These are phyloP conservation scores for Sussaba pulchella DNA, from an alignment of 2,888 invertebrate genomes.

Conservation along the genomic window DNA sequence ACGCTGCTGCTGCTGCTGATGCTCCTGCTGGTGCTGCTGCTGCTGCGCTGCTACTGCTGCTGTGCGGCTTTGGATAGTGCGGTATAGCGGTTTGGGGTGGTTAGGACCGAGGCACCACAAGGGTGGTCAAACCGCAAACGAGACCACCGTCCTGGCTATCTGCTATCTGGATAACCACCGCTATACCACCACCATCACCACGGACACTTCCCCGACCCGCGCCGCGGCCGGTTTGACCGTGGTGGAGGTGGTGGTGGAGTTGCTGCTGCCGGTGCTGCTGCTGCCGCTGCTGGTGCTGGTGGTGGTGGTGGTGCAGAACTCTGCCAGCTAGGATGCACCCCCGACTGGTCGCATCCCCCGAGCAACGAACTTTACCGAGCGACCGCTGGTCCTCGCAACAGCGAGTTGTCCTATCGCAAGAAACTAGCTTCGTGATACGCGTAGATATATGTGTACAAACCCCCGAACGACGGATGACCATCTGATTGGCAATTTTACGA, in stretches of 20 bases:
- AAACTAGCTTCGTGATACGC: neutral
- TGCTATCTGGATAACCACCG: slow-evolving; percentile 84
- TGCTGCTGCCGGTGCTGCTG: slow-evolving; percentile 14
- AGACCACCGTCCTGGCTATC: slow-evolving; percentile 84
- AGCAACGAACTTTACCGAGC: slow-evolving; percentile 27
- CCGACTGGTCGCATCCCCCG: slow-evolving; percentile 33
- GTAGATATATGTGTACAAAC: neutral
- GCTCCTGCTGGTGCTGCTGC: slow-evolving; percentile 37
- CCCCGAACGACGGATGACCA: slow-evolving; percentile 20
- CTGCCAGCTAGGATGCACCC: slow-evolving; percentile 49
- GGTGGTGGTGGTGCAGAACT: slow-evolving; percentile 8
- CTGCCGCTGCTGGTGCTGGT: no score
- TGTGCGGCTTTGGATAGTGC: slow-evolving; percentile 81
- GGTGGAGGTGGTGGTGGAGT: slow-evolving; percentile 6
- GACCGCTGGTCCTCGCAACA: slow-evolving; percentile 2
- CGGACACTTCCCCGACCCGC: slow-evolving; percentile 52
- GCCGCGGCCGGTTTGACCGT: slow-evolving; percentile 38
- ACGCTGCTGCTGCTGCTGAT: slow-evolving; percentile 64
- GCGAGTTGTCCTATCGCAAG: slow-evolving; percentile 42
- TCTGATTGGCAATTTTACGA: slow-evolving; percentile 19
- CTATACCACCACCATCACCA: slow-evolving; percentile 73
- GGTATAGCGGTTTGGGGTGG: slow-evolving; percentile 82
- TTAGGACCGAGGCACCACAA: slow-evolving; percentile 82
- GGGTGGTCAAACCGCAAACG: slow-evolving; percentile 84
- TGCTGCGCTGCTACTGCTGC: slow-evolving; percentile 68